Evolutionary conservation across 2,113 vertebrate species (phyloP).

Genomic region (Thermophis baileyi): DNA sequence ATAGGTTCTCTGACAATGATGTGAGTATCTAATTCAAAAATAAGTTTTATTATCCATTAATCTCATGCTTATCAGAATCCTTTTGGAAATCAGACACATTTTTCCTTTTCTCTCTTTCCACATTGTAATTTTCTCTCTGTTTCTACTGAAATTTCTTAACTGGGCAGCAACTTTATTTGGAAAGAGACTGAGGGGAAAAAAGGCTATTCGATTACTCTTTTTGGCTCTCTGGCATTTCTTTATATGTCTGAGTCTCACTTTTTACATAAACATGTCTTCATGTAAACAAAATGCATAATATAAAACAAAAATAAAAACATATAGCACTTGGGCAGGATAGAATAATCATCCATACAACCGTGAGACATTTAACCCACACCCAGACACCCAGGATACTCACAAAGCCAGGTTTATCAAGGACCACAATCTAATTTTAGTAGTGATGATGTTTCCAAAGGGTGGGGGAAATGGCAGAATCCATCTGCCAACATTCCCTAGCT

Average conservation of each 20-base stretch:
- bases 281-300: not conserved
- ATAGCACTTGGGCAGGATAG: not conserved
- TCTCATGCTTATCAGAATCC: not conserved
- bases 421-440: not conserved
- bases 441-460: not conserved
- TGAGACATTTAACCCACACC: not conserved
- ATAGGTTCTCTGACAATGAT: not conserved
- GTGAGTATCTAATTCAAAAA: not conserved
- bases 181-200: not conserved
- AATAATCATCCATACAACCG: not conserved
- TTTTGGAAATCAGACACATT: not conserved
- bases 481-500: not conserved
- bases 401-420: not conserved
- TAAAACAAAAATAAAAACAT: not conserved
- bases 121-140: not conserved
- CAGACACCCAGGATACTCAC: not conserved
- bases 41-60: not conserved
- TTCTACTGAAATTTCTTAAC: not conserved
- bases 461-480: not conserved
- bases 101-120: not conserved
- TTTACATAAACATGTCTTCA: no score
- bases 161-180: not conserved
- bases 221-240: not conserved
- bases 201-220: not conserved
- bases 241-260: not conserved